Base-by-base conservation (phyloP, 2,797 vertebrate species). In the Danio jaintianensis region DNA sequence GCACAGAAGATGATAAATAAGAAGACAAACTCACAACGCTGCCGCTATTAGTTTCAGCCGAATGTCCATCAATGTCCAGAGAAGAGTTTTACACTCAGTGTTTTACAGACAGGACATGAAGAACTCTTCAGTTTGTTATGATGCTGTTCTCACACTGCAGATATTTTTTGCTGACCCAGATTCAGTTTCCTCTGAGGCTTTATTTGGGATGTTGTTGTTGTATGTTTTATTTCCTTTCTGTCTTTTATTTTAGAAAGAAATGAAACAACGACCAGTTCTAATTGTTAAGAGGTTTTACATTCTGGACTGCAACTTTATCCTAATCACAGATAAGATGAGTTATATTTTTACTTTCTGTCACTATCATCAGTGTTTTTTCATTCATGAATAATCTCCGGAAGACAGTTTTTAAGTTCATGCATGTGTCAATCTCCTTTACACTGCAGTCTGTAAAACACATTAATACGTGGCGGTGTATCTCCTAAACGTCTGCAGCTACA, bases 91-190 rank as follows among this genome's bases (percentile, higher is more conserved):
- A 29, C 29, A 29, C 29, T 29, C 29, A 29, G 29, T 3, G 29
- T 29, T 29, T 29, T 3, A 29, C 29, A 29, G 1, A 29, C 29
- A 29, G 29, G 29, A 29, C 1, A 3, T 29, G 29, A 29, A 29
- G 29, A 3, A n/a, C n/a, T 64, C 11, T 66, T 45, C 47, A 12
- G 12, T 15, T 48, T 67, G 20, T 15, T 48, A 43, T 8, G 20
- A 15, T 6, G 12, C 9, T 22, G 20, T 67, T 64, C 64, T 47
- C 0, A 4, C 0, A 4, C 6, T 67, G 63, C 42, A 47, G 43
- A 67, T 47, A 48, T 48, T 15, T 22, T 29, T 47, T 8, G 7
- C 45, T 36, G 64, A 50, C 45, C 64, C 64, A 68, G 64, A 68
- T 68, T 48, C 64, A 50, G 13, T 50, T 50, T 68, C 22, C 20